Percentiles rank a stretch among this genome's conserved stretches.
Evolutionary conservation across 2,113 vertebrate species (phyloP).

Genomic region (Cercocebus atys): DNA sequence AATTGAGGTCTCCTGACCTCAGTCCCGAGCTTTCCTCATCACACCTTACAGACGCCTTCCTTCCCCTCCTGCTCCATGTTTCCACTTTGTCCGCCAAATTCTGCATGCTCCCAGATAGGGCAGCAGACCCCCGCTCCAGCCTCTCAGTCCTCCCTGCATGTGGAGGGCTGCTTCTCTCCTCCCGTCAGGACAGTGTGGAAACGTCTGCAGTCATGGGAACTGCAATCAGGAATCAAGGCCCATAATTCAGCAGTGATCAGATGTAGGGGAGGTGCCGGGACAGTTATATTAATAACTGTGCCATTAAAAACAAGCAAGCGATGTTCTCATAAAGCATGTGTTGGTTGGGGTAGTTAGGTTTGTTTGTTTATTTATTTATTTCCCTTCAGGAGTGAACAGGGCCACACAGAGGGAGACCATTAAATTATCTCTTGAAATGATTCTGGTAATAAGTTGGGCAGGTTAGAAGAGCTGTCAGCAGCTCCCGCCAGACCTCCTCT

Average conservation of each 20-base stretch:
- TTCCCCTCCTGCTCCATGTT: no score
- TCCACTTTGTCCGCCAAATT: not conserved
- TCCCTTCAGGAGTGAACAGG: not conserved
- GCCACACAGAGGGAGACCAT: slow-evolving; percentile 15
- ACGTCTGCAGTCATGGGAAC: not conserved
- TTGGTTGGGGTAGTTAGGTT: not conserved
- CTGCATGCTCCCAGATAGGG: not conserved
- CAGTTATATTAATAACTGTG: slow-evolving; percentile 52
- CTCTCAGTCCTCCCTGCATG: not conserved
- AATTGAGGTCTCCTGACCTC: not conserved
- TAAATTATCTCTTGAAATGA: slow-evolving; percentile 46
- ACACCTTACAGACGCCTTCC: rapidly evolving
- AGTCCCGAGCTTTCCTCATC: not conserved
- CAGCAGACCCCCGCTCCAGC: no score
- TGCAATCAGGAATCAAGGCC: not conserved
- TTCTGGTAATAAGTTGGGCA: not conserved
- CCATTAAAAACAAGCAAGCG: slow-evolving; percentile 6
- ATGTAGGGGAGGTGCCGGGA: not conserved
- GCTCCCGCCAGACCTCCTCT: not conserved
- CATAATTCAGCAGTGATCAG: slow-evolving; percentile 57
- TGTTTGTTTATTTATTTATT: not conserved
- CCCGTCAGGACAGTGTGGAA: not conserved
- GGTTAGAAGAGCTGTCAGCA: not conserved
- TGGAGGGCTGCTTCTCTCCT: not conserved
- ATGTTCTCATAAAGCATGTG: slow-evolving; percentile 29